A percentile compares a stretch with the other conserved stretches of the same genome.
phyloP scores from a whole-genome alignment of 2,888 invertebrate genomes.

The Volucella inflata region DNA sequence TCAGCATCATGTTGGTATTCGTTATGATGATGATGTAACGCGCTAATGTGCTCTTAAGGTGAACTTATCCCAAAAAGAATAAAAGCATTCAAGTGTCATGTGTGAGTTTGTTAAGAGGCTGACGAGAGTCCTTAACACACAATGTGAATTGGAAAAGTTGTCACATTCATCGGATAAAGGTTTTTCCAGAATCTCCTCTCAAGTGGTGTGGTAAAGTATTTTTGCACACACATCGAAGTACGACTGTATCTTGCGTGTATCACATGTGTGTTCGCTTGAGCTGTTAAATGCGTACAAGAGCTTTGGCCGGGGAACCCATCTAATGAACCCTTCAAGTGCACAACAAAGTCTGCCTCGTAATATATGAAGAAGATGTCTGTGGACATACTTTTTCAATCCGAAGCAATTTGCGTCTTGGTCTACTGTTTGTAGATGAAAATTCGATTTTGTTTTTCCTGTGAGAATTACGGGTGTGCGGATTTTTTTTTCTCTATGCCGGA shows the following conservation, averaged over 20 bases:
- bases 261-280: slow-evolving; percentile 44
- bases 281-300: slow-evolving; percentile 52
- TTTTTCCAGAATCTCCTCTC: slow-evolving; percentile 28
- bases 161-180: slow-evolving; percentile 57
- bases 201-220: slow-evolving; percentile 49
- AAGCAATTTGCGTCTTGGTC: slow-evolving; percentile 70
- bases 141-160: slow-evolving; percentile 55
- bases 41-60: slow-evolving; percentile 71
- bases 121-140: slow-evolving; percentile 51
- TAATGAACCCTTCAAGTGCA: slow-evolving; percentile 74
- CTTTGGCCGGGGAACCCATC: slow-evolving; percentile 30
- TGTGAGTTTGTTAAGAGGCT: slow-evolving; percentile 67
- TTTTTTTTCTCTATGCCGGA: slow-evolving; percentile 13
- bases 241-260: not conserved
- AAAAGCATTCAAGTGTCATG: slow-evolving; percentile 70
- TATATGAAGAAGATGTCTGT: not conserved
- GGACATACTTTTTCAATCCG: slow-evolving; percentile 73
- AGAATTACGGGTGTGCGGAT: not conserved
- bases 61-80: slow-evolving; percentile 56
- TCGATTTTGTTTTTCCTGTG: slow-evolving; percentile 55
- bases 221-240: slow-evolving; percentile 30
- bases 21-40: slow-evolving; percentile 67
- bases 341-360: slow-evolving; percentile 36
- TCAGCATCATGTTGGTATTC: slow-evolving; percentile 4
- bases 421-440: slow-evolving; percentile 56